These are phyloP conservation scores for Spodoptera littoralis DNA, from an alignment of 2,888 invertebrate genomes.

Conservation along the genomic window DNA sequence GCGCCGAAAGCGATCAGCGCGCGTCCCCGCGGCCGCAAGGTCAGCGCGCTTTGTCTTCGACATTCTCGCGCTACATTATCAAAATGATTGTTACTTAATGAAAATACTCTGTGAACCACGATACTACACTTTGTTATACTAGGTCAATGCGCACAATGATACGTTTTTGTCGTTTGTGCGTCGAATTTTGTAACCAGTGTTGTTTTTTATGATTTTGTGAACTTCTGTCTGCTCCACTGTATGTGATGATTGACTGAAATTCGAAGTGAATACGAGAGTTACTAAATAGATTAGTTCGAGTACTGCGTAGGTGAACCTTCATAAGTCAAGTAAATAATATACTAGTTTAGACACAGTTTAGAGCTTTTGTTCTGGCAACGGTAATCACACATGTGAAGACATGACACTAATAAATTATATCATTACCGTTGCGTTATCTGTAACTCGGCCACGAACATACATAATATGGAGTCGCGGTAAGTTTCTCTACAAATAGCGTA, in stretches of 20 bases:
- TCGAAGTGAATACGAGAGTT: background rate
- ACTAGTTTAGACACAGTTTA: no score
- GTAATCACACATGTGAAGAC: background rate
- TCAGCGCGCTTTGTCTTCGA: constrained; percentile 81
- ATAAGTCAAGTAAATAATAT: no score
- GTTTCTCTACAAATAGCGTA: constrained; percentile 55
- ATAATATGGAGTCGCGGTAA: constrained; percentile 38
- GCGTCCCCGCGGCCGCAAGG: constrained; percentile 79
- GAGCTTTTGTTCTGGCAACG: no score
- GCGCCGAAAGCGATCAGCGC: constrained; percentile 70
- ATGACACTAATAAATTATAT: constrained; percentile 26
- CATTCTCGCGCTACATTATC: constrained; percentile 81
- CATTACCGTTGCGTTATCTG: constrained; percentile 41
- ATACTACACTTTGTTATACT: constrained; percentile 71
- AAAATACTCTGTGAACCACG: constrained; percentile 80
- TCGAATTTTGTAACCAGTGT: constrained; percentile 17
- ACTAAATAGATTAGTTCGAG: no score
- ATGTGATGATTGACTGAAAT: background rate
- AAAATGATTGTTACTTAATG: constrained; percentile 81
- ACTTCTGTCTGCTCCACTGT: background rate
- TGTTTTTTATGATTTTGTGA: constrained; percentile 1
- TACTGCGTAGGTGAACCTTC: no score
- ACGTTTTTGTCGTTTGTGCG: constrained; percentile 60
- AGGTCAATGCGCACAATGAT: constrained; percentile 74
- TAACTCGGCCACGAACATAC: constrained; percentile 46